Evolutionary conservation across 1,140 invertebrate genomes (phyloP).

Genomic region (Phocides pigmalion): DNA sequence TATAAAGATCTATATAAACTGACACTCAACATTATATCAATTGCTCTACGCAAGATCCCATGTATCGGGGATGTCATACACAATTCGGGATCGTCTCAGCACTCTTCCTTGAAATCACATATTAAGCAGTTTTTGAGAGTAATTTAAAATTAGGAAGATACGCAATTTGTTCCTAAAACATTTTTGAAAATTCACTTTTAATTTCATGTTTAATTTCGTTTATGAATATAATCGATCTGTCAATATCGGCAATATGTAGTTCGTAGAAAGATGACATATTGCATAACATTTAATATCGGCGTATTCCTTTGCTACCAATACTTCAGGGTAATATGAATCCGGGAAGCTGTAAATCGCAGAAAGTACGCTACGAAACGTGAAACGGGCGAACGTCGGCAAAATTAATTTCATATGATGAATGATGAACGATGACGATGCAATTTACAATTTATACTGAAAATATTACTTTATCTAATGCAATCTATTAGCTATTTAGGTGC

Average conservation of each 20-base stretch:
- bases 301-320: slow-evolving; percentile 48
- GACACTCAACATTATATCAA: too few species aligned
- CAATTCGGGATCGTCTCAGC: too few species aligned
- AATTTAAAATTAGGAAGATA: too few species aligned
- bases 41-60: too few species aligned
- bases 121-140: too few species aligned
- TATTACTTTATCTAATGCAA: slow-evolving; percentile 46
- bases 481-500: slow-evolving; percentile 40
- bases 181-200: too few species aligned
- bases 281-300: slow-evolving; percentile 62
- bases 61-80: too few species aligned
- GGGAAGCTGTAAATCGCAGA: slow-evolving; percentile 66
- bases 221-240: too few species aligned
- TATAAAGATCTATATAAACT: too few species aligned
- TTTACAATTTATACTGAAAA: slow-evolving; percentile 64
- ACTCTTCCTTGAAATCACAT: too few species aligned
- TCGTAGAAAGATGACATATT: slow-evolving; percentile 34
- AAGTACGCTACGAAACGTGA: slow-evolving; percentile 58
- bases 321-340: slow-evolving; percentile 63
- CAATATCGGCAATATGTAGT: not conserved
- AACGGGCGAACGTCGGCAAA: slow-evolving; percentile 57
- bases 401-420: slow-evolving; percentile 81
- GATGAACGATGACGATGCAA: slow-evolving; percentile 75
- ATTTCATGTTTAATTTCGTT: too few species aligned
- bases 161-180: too few species aligned